A percentile compares a stretch with the other conserved stretches of the same genome.
phyloP scores from a whole-genome alignment of 1,140 invertebrate genomes.

The Platorchestia sp. region DNA sequence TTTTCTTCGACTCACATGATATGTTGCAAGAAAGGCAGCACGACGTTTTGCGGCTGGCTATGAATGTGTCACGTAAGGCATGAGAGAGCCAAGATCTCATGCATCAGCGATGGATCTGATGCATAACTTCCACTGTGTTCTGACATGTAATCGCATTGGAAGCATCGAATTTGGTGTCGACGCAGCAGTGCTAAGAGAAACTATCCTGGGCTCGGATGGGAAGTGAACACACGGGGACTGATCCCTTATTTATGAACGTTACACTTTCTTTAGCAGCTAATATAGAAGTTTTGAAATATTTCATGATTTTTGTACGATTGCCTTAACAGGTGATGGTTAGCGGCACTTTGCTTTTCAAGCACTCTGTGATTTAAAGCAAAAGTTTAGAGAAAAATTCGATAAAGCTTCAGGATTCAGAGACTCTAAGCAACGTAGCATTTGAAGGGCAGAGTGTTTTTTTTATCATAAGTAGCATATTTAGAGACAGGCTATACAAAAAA shows the following conservation, averaged over 20 bases:
- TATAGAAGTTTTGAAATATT: too few species aligned
- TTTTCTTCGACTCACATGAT: not conserved
- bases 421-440: too few species aligned
- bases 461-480: too few species aligned
- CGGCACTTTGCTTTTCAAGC: too few species aligned
- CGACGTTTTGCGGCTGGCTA: not conserved
- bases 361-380: too few species aligned
- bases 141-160: not conserved
- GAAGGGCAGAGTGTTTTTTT: too few species aligned
- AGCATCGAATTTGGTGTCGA: not conserved
- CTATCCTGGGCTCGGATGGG: not conserved
- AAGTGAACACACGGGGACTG: not conserved
- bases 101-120: not conserved
- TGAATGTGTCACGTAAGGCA: not conserved
- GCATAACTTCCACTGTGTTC: not conserved
- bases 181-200: not conserved
- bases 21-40: not conserved
- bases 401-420: too few species aligned
- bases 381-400: too few species aligned
- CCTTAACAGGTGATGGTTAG: too few species aligned
- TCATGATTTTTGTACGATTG: too few species aligned
- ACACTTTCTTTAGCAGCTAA: too few species aligned
- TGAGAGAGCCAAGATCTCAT: not conserved
- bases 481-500: too few species aligned
- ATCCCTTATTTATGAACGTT: not conserved